A percentile compares a stretch with the other conserved stretches of the same genome.
Conservation (phyloP, 2,888 invertebrate species). For the Spialia ferax region DNA sequence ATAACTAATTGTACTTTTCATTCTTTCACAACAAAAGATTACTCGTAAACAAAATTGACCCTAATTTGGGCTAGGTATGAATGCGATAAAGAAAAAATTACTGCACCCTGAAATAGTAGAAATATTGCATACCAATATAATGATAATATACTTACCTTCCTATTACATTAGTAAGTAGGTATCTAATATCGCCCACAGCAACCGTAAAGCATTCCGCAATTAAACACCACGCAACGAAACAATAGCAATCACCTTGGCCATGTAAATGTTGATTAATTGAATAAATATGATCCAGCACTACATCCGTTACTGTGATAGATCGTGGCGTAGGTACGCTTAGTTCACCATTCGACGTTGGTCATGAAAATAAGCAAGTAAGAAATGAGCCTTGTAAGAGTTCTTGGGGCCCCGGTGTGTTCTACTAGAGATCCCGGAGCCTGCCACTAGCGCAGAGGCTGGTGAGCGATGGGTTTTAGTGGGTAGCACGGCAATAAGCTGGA, state of each 20-base stretch:
- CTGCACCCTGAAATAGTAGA: background rate
- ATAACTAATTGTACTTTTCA: no score
- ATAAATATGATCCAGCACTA: conserved; percentile 77
- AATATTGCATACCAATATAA: background rate
- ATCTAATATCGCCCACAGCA: conserved; percentile 19
- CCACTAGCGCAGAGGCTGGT: no score
- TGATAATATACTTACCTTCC: background rate
- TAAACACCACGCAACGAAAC: conserved; percentile 38
- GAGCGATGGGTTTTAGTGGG: no score
- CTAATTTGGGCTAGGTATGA: no score
- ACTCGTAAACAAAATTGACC: background rate
- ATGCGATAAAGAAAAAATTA: background rate
- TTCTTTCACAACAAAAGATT: no score
- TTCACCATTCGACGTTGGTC: conserved; percentile 51
- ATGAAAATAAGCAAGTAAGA: no score
- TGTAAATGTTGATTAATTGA: conserved; percentile 75
- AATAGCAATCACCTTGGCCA: conserved; percentile 65
- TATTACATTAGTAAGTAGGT: background rate
- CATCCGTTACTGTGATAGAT: conserved; percentile 84
- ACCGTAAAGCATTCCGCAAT: conserved; percentile 24
- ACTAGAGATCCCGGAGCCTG: no score
- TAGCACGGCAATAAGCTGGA: no score
- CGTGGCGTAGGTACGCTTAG: no score
- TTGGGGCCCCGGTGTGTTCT: no score
- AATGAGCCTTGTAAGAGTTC: no score